Percentiles rank a stretch among this genome's conserved stretches.
phyloP scores from a whole-genome alignment of 1,140 invertebrate species.

The Penaeus chinensis region DNA sequence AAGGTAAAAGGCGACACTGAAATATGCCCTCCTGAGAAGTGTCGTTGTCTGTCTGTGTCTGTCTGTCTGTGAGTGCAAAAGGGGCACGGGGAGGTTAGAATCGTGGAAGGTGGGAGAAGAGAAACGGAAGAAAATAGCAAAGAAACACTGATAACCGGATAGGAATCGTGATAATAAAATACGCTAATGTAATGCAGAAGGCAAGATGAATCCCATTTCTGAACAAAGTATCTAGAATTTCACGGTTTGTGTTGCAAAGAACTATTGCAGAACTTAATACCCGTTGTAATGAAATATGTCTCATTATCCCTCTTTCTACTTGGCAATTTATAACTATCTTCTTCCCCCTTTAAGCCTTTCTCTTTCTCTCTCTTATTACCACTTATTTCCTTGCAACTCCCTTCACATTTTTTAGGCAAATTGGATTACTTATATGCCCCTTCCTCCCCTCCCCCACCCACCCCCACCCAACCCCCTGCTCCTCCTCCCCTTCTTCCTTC shows the following conservation, averaged over 20 bases:
- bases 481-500: too few species aligned
- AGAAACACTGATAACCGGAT: too few species aligned
- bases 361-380: constrained; percentile 29
- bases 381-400: not conserved
- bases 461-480: too few species aligned
- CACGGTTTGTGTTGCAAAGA: too few species aligned
- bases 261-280: too few species aligned
- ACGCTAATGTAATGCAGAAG: too few species aligned
- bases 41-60: not conserved
- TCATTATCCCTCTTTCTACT: constrained; percentile 30
- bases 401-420: not conserved
- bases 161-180: too few species aligned
- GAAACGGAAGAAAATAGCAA: too few species aligned
- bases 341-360: not conserved
- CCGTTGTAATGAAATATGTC: not conserved
- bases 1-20: not conserved
- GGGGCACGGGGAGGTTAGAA: not conserved
- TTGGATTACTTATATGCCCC: constrained; percentile 24
- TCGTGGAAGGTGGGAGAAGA: too few species aligned
- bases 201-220: too few species aligned
- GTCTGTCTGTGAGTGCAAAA: not conserved
- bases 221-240: too few species aligned
- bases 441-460: too few species aligned
- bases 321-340: constrained; percentile 22
- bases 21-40: not conserved